Evolutionary conservation across 2,888 invertebrate species (phyloP), one percentile per base, ranked within the genome.

Genomic region (Spodoptera littoralis): DNA sequence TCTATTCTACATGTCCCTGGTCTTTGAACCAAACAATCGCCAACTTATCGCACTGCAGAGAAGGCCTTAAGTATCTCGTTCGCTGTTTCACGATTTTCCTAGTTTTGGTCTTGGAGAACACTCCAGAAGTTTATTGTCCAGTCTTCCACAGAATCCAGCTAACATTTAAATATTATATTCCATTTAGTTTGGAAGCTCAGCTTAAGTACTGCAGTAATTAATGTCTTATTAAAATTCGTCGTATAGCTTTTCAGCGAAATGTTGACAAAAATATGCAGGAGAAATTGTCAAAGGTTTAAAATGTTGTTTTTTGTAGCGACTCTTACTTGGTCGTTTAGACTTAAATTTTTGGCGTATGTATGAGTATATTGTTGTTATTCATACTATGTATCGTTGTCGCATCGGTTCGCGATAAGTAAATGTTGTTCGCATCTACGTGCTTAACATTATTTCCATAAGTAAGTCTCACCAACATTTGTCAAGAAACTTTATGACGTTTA

Each of bases 181-280:
- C 77, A 59, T 78, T 74, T 65, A 70, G 62, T 69, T 68, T 46
- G 45, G 62, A 69, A 78, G 70, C 62, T 74, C 51, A 36, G 36
- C 36, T 74, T 63, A 65, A 75, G 75, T 65, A 56, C 62, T 65
- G 70, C 65, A 56, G 70, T 70, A 75, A 75, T 75, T 74, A 65
- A 65, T 69, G 62, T 74, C 58, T 60, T 75, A 77, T 77, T 75
- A 65, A 77, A 77, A 74, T 74, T 64, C 61, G 56, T 64, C 68
- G 60, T 63, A 60, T 64, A 64, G 70, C 75, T 74, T 65, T 59
- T 60, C 44, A 60, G 70, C 52, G 76, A 53, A 24, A 42, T 49
- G 36, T 61, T 43, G 45, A 69, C 59, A 60, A 63, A 71, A 63
- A 41, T 49, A 75, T 59, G 53, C 52, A 44, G 41, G 42, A 11